Evolutionary conservation across 2,888 invertebrate genomes (phyloP).

Genomic region (Papilio gigon): DNA sequence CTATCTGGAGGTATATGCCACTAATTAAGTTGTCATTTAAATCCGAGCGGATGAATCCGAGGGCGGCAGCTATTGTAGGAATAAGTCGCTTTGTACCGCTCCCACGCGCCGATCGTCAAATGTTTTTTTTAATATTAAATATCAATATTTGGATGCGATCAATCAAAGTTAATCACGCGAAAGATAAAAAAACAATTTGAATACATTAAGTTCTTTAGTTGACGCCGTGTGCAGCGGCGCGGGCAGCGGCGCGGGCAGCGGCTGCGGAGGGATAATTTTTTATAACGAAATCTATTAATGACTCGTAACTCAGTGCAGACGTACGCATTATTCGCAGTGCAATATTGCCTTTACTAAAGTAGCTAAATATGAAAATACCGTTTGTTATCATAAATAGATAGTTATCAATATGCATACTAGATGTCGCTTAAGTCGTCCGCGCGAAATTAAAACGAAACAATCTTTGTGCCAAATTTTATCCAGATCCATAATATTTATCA

Average conservation of each 20-base stretch:
- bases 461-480: too few relatives aligned
- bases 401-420: too few relatives aligned
- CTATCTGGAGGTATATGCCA: too few relatives aligned
- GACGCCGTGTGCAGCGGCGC: conserved; percentile 68
- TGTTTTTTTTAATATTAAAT: conserved; percentile 62
- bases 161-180: conserved; percentile 82
- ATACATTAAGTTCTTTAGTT: conserved; percentile 75
- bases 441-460: too few relatives aligned
- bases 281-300: conserved; percentile 55
- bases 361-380: background rate
- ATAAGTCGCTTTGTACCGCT: conserved; percentile 50
- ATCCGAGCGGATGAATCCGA: too few relatives aligned
- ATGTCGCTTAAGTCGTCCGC: too few relatives aligned
- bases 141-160: conserved; percentile 81
- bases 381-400: too few relatives aligned
- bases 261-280: conserved; percentile 59
- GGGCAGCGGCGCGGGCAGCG: conserved; percentile 60
- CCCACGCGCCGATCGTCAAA: conserved; percentile 52
- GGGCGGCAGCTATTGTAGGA: too few relatives aligned
- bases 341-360: background rate
- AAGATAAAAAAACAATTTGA: conserved; percentile 80
- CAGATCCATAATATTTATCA: too few relatives aligned
- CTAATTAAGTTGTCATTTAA: too few relatives aligned
- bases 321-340: background rate
- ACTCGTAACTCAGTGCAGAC: conserved; percentile 15